Percentiles rank a stretch among this genome's conserved stretches.
phyloP scores from a whole-genome alignment of 2,797 vertebrate genomes.

The Phoebastria nigripes region DNA sequence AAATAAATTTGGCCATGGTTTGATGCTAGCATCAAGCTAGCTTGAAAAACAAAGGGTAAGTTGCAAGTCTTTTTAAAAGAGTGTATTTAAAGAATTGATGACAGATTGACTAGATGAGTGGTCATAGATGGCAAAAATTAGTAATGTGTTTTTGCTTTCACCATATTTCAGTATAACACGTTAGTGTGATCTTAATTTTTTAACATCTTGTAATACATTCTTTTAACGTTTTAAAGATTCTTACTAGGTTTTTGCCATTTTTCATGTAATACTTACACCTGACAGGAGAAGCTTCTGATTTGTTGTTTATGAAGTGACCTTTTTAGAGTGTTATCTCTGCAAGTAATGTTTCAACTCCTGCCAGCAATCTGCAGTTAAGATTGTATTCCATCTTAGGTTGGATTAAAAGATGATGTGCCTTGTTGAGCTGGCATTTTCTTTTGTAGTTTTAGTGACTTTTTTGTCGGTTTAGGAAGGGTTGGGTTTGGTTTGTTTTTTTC shows the following conservation, averaged over 20 bases:
- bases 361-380: background rate
- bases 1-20: background rate
- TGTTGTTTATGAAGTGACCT: background rate
- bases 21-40: background rate
- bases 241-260: background rate
- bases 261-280: background rate
- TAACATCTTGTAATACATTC: background rate
- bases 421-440: background rate
- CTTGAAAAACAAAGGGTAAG: background rate
- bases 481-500: background rate
- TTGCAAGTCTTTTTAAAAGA: background rate
- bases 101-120: background rate
- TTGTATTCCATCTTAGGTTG: background rate
- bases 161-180: background rate
- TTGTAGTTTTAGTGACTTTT: background rate
- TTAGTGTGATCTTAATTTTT: background rate
- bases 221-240: background rate
- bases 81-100: background rate
- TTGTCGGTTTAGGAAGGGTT: background rate
- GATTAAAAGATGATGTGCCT: background rate
- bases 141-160: background rate
- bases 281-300: background rate
- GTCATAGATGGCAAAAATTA: background rate
- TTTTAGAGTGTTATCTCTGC: background rate
- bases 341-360: background rate